These are phyloP conservation scores for Tachina fera DNA, from an alignment of 2,888 invertebrate genomes.

Conservation along the genomic window DNA sequence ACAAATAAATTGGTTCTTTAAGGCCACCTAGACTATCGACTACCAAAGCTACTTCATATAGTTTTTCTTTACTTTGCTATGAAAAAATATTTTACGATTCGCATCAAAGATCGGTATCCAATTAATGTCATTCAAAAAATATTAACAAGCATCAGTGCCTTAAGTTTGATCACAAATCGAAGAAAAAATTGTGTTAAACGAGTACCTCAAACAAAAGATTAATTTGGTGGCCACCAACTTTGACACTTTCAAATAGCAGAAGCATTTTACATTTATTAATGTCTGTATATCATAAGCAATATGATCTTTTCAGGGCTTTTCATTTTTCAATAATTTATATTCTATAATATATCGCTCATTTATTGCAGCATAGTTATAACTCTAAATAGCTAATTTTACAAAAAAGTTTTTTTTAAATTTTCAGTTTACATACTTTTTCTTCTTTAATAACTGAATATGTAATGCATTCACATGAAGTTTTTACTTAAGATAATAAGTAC, in stretches of 20 bases:
- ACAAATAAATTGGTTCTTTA: constrained; percentile 38
- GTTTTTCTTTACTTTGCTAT: constrained; percentile 10
- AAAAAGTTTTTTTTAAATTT: too few relatives aligned
- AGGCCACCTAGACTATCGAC: constrained; percentile 14
- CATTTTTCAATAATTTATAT: too few relatives aligned
- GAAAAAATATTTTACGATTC: constrained; percentile 18
- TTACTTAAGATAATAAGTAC: too few relatives aligned
- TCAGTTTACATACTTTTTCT: too few relatives aligned
- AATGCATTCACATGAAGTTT: too few relatives aligned
- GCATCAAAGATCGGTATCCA: constrained; percentile 42
- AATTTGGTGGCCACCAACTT: constrained; percentile 27
- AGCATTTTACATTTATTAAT: neutral
- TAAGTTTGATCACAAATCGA: neutral
- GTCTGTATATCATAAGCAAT: neutral
- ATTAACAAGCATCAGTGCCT: neutral
- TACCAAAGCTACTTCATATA: neutral
- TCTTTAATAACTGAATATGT: too few relatives aligned
- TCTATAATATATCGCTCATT: too few relatives aligned
- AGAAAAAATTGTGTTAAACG: neutral
- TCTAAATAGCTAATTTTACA: too few relatives aligned
- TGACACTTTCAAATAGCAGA: constrained; percentile 13
- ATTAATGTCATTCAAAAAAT: constrained; percentile 50
- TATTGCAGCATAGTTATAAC: too few relatives aligned
- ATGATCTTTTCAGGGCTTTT: too few relatives aligned
- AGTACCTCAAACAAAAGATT: neutral